Base-by-base conservation (phyloP, 1,140 invertebrate genomes). In the Drosophila nikananu region DNA sequence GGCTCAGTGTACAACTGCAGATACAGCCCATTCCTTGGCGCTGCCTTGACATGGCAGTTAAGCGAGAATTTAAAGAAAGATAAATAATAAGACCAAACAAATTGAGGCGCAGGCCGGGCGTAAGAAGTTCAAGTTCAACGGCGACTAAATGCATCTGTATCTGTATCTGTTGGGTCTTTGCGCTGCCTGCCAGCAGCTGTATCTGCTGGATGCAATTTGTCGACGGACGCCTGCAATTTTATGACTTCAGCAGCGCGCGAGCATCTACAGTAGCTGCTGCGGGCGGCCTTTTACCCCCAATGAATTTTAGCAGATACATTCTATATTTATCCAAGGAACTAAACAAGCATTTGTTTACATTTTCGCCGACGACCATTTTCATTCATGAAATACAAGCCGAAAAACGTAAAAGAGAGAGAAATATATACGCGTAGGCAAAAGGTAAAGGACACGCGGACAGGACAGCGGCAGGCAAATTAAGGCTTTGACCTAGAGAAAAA, bases 401-500 rank as follows among this genome's bases (percentile, higher is more conserved):
- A 76, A 86, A 81, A 62, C 25, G 48, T 25, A 32, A 27, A 46
- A 5, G 37, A 62, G 25, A 57, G n/a, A 27, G 39, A 42, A n/a
- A 70, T 25, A 51, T 25, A 51, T 13, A 21, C 5, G 8, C 35
- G 57, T 13, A 62, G 61, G 44, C 23, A 57, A 55, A 71, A 64
- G 77, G 81, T 66, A 77, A 67, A 81, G 48, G 77, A 73, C 68
- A 48, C 17, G 52, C 32, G 19, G 52, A 67, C 78, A 65, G 19
- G 52, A 64, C 78, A 65, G n/a, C n/a, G 63, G 78, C 72, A 86
- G 79, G 81, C 86, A 89, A 89, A 89, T 89, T 89, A 89, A 91
- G 86, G 86, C 86, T 90, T 90, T 90, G 86, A 90, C 86, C 86
- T 91, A 90, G 86, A 89, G 86, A 90, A 86, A 90, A 86, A 73